These are phyloP conservation scores for Clamator glandarius DNA, from an alignment of 2,797 vertebrate genomes.

Conservation along the genomic window DNA sequence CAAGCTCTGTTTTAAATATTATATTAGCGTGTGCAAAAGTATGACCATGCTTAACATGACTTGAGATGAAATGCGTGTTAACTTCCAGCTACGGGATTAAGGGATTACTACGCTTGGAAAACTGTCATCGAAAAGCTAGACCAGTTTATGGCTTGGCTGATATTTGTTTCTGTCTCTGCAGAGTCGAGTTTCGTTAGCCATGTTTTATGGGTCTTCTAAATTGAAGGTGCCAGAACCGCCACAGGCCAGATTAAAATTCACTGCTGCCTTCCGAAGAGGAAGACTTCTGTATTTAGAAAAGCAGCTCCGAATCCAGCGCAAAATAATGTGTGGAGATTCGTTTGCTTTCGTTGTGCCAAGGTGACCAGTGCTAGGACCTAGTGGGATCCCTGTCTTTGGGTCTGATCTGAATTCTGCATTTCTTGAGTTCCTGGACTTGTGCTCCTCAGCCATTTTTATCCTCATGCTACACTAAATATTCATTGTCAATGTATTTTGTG, in stretches of 20 bases:
- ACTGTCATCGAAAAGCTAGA: not conserved
- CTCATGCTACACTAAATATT: accelerated
- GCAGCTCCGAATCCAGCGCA: not conserved
- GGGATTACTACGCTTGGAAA: not conserved
- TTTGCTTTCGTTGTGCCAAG: not conserved
- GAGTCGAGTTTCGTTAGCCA: not conserved
- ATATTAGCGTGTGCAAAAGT: accelerated
- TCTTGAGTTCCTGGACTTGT: not conserved
- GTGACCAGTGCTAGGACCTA: not conserved
- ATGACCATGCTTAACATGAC: accelerated
- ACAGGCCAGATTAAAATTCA: not conserved
- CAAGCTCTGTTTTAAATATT: not conserved
- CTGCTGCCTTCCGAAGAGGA: not conserved
- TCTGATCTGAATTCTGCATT: not conserved
- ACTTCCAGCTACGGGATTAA: not conserved
- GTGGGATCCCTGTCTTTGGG: not conserved
- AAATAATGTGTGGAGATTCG: not conserved
- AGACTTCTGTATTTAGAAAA: not conserved
- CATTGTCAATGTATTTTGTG: accelerated
- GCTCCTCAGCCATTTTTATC: not conserved
- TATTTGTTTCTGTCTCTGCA: not conserved
- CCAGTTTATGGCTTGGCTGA: not conserved
- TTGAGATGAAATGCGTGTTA: not conserved
- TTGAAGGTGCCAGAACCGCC: not conserved
- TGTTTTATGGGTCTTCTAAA: not conserved